Evolutionary conservation across 35 echinoderm and acorn worm genomes (phyloP).

Genomic region (Apostichopus japonicus): DNA sequence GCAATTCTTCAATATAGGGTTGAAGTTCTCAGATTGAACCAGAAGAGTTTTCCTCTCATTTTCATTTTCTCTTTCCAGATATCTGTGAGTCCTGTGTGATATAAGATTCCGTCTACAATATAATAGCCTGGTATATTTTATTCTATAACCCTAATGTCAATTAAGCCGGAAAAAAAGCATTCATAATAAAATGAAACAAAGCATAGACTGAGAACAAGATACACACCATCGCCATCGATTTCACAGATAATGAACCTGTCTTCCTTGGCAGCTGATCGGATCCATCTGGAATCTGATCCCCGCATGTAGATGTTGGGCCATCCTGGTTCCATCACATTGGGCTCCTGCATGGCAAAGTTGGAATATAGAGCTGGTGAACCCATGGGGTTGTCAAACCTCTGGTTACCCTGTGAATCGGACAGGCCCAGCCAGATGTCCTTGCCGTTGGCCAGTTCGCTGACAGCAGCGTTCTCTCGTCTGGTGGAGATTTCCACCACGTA

Average conservation of each 20-base stretch:
- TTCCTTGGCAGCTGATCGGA: background rate
- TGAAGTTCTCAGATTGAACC: no score
- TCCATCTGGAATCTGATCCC: background rate
- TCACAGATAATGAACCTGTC: constrained; percentile 12
- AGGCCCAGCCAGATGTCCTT: background rate
- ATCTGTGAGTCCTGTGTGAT: no score
- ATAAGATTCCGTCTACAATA: no score
- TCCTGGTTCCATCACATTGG: background rate
- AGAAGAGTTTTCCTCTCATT: no score
- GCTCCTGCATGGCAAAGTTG: background rate
- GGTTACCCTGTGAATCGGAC: background rate
- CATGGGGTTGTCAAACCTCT: background rate
- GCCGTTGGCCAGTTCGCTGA: background rate
- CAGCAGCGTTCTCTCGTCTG: background rate
- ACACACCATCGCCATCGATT: constrained; percentile 8
- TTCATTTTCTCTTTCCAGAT: no score
- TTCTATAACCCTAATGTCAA: no score
- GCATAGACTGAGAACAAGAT: background rate
- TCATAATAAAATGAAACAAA: no score
- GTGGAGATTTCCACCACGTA: constrained; percentile 8
- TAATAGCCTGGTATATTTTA: no score
- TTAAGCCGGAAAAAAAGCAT: no score
- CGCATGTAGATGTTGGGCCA: background rate
- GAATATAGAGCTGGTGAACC: constrained; percentile 14
- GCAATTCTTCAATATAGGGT: no score